Evolutionary conservation across 2,113 vertebrate species (phyloP).

Genomic region (Okapia johnstoni): DNA sequence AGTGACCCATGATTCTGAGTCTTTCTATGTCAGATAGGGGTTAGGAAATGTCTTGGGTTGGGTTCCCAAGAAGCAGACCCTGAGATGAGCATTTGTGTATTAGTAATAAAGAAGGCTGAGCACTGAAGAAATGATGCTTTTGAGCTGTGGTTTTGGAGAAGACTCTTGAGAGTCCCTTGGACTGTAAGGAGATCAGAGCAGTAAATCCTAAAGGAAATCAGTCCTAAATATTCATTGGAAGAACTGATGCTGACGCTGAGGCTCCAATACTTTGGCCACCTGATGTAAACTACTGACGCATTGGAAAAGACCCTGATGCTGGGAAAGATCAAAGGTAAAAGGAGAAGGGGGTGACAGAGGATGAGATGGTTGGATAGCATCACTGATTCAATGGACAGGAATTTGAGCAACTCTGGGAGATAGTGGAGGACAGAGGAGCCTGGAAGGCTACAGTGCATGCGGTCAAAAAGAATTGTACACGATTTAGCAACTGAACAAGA

Average conservation of each 20-base stretch:
- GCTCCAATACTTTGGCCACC: background rate
- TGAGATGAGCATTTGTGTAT: background rate
- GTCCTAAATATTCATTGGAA: background rate
- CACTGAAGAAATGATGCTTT: background rate
- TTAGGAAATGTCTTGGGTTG: background rate
- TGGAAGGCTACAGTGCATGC: background rate
- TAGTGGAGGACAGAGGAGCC: background rate
- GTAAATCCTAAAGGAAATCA: background rate
- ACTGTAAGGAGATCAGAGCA: background rate
- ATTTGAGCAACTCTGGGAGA: background rate
- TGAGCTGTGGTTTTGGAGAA: background rate
- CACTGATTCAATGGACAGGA: background rate
- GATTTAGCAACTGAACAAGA: background rate
- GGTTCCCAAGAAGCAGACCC: background rate
- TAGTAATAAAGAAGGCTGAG: background rate
- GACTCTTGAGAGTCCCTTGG: background rate
- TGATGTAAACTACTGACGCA: background rate
- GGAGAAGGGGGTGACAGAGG: background rate
- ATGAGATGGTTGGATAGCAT: background rate
- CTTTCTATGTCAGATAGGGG: background rate
- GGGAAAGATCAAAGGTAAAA: background rate
- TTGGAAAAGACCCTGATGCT: background rate
- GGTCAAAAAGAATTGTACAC: background rate
- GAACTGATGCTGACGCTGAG: fast-evolving
- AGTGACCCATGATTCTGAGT: background rate